Conservation (phyloP, 2,113 vertebrate genomes). For the Abramis brama region DNA sequence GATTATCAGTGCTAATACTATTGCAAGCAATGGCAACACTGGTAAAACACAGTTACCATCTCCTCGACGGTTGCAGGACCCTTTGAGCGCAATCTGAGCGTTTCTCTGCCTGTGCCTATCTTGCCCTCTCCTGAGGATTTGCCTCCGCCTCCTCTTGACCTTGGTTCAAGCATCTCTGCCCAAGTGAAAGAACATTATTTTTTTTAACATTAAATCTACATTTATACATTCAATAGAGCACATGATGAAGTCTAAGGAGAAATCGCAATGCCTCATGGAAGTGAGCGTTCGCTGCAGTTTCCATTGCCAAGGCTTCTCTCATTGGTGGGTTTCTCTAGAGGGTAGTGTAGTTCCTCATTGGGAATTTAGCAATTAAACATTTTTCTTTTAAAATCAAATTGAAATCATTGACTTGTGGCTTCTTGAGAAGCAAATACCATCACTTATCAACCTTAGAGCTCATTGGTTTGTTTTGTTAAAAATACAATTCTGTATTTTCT, state of each 20-base stretch:
- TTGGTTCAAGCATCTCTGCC: conserved; percentile 88
- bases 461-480: not conserved
- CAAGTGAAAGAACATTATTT: not conserved
- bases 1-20: not conserved
- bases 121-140: conserved; percentile 75
- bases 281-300: not conserved
- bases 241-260: not conserved
- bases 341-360: not conserved
- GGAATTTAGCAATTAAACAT: not conserved
- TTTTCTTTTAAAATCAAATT: not conserved
- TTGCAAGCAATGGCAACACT: not conserved
- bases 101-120: conserved; percentile 82
- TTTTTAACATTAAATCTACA: not conserved
- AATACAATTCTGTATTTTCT: not conserved
- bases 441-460: too few species aligned
- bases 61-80: conserved; percentile 91
- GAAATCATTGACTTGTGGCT: not conserved
- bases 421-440: not conserved
- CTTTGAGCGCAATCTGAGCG: conserved; percentile 88
- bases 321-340: not conserved
- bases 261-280: too few species aligned
- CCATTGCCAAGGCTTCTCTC: not conserved
- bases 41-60: conserved; percentile 71
- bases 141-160: conserved; percentile 78
- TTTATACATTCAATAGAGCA: not conserved